phyloP scores from a whole-genome alignment of 2,113 vertebrate species.

The Mustela lutreola region DNA sequence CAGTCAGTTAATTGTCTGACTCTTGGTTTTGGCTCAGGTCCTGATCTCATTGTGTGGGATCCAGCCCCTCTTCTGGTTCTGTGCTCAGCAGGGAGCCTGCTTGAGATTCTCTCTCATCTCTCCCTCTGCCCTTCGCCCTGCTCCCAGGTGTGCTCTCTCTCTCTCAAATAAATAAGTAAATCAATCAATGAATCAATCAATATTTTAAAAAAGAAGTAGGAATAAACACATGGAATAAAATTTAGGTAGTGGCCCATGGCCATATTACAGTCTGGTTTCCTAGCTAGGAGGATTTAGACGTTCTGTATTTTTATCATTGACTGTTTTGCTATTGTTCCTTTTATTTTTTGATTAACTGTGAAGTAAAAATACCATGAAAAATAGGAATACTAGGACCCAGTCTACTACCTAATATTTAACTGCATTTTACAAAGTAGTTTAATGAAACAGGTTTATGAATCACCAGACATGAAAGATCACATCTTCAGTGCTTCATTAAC shows the following conservation, averaged over 20 bases:
- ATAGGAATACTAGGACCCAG: neutral
- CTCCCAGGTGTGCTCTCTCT: too few relatives aligned
- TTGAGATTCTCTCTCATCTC: neutral
- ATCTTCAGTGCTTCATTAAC: neutral
- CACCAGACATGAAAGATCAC: neutral
- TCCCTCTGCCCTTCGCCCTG: neutral
- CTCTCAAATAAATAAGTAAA: neutral
- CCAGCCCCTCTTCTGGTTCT: neutral
- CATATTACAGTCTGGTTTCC: neutral
- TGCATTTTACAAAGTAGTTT: neutral
- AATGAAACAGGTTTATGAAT: constrained; percentile 10
- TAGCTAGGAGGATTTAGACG: neutral
- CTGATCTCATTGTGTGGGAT: neutral
- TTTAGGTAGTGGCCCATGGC: neutral
- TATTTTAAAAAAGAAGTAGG: neutral
- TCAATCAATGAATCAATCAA: too few relatives aligned
- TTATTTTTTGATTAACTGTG: constrained; percentile 30
- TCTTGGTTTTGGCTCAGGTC: neutral
- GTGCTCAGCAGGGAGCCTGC: neutral
- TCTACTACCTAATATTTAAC: neutral
- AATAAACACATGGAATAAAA: neutral
- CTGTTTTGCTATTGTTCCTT: neutral
- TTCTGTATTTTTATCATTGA: neutral
- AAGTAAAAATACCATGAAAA: neutral
- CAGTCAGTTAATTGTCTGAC: too few relatives aligned